Percentiles rank a stretch among this genome's conserved stretches.
These are phyloP conservation scores for Puffinus mauretanicus DNA, from an alignment of 2,113 vertebrate genomes.

Conservation along the genomic window DNA sequence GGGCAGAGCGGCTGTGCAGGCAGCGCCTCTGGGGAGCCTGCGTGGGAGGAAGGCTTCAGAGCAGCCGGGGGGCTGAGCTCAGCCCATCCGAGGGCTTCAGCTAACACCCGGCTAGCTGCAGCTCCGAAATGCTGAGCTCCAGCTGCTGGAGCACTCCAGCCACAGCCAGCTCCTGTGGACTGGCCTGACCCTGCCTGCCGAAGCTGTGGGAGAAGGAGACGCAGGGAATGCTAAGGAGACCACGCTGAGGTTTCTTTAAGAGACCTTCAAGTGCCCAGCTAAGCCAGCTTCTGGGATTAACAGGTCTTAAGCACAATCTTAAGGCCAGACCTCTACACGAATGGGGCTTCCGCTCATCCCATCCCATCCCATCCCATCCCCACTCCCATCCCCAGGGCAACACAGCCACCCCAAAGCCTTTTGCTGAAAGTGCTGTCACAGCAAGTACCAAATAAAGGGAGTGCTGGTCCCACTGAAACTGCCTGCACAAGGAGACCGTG, in stretches of 20 bases:
- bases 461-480: neutral
- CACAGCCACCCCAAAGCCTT: neutral
- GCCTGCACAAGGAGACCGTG: neutral
- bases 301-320: neutral
- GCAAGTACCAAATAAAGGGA: neutral
- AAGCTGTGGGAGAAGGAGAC: neutral
- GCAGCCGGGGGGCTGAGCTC: neutral
- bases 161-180: neutral
- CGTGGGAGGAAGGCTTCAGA: neutral
- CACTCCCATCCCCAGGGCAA: neutral
- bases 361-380: too few relatives aligned
- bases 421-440: neutral
- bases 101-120: neutral
- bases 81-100: neutral
- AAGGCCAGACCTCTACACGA: neutral
- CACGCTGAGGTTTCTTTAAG: neutral
- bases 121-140: neutral
- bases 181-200: neutral
- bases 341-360: neutral
- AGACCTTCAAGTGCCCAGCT: neutral
- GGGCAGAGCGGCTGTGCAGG: neutral
- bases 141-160: neutral
- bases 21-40: neutral
- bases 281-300: neutral
- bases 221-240: neutral